Conservation (phyloP, 2,888 invertebrate species). For the Phragmatobia fuliginosa region DNA sequence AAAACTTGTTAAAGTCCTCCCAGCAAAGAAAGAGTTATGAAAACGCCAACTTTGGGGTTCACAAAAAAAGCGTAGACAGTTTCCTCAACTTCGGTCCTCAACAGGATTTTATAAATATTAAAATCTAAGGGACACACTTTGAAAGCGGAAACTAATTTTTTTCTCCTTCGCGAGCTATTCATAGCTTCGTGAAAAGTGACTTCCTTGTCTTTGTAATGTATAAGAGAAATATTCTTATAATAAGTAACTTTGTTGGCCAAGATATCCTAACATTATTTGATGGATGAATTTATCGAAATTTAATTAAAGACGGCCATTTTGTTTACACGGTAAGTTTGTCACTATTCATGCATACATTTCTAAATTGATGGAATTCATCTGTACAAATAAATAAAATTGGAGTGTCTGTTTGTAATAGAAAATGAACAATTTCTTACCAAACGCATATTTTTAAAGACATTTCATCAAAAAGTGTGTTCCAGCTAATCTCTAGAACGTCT, state of each 20-base stretch:
- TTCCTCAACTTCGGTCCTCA: constrained; percentile 72
- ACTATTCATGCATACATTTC: constrained; percentile 19
- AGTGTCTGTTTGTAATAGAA: no score
- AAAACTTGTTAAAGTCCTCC: constrained; percentile 78
- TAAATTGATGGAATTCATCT: constrained; percentile 21
- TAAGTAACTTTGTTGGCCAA: constrained; percentile 34
- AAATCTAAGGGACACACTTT: constrained; percentile 72
- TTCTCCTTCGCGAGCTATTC: constrained; percentile 65
- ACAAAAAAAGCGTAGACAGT: constrained; percentile 74
- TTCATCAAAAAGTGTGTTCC: no score
- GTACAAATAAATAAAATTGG: no score
- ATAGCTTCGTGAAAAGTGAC: constrained; percentile 53
- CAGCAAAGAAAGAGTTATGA: constrained; percentile 80
- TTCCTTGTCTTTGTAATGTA: constrained; percentile 42
- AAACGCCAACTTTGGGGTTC: constrained; percentile 78
- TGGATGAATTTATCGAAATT: constrained; percentile 23
- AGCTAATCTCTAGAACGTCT: no score
- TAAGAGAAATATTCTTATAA: constrained; percentile 32
- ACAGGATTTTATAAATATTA: constrained; percentile 79
- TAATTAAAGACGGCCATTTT: constrained; percentile 27
- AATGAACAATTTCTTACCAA: no score
- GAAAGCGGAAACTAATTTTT: constrained; percentile 70
- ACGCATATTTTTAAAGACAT: no score
- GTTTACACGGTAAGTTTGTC: constrained; percentile 9
- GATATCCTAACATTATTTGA: constrained; percentile 20